A percentile compares a stretch with the other conserved stretches of the same genome.
These are phyloP conservation scores for Champsocephalus esox DNA, from an alignment of 2,797 vertebrate genomes.

Conservation along the genomic window DNA sequence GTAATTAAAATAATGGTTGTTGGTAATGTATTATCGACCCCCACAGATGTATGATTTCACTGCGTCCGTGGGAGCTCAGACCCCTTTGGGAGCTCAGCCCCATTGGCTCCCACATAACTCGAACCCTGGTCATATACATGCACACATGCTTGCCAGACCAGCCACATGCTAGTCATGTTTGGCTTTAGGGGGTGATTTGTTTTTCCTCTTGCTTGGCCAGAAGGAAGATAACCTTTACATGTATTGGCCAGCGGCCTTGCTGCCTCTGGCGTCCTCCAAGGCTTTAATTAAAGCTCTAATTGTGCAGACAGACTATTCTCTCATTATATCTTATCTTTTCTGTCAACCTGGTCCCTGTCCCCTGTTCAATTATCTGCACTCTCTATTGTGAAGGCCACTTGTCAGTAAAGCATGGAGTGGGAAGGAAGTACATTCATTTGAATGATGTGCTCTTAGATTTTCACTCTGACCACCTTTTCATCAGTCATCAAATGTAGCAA, in stretches of 20 bases:
- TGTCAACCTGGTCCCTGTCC: constrained; percentile 63
- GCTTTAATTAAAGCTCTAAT: constrained; percentile 80
- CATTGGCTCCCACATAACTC: too few relatives aligned
- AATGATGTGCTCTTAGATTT: constrained; percentile 20
- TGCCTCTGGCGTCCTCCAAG: constrained; percentile 40
- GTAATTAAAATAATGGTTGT: too few relatives aligned
- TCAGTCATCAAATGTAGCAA: too few relatives aligned
- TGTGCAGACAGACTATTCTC: constrained; percentile 63
- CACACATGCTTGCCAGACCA: not conserved
- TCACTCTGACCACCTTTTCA: not conserved
- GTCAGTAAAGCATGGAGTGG: constrained; percentile 19
- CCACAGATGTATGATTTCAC: too few relatives aligned
- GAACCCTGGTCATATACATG: too few relatives aligned
- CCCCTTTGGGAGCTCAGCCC: too few relatives aligned
- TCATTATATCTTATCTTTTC: constrained; percentile 71
- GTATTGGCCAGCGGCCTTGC: constrained; percentile 43
- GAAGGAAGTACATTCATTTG: constrained; percentile 30
- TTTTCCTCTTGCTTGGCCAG: constrained; percentile 50
- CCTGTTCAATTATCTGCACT: constrained; percentile 66
- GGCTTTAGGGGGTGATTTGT: constrained; percentile 16
- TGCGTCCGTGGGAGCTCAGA: too few relatives aligned
- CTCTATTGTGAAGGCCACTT: constrained; percentile 37
- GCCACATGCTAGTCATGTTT: constrained; percentile 14
- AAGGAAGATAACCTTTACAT: constrained; percentile 70
- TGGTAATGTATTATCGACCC: too few relatives aligned